A percentile compares a stretch with the other conserved stretches of the same genome.
Conservation (phyloP, 2,113 vertebrate species). For the Corythaixoides concolor region DNA sequence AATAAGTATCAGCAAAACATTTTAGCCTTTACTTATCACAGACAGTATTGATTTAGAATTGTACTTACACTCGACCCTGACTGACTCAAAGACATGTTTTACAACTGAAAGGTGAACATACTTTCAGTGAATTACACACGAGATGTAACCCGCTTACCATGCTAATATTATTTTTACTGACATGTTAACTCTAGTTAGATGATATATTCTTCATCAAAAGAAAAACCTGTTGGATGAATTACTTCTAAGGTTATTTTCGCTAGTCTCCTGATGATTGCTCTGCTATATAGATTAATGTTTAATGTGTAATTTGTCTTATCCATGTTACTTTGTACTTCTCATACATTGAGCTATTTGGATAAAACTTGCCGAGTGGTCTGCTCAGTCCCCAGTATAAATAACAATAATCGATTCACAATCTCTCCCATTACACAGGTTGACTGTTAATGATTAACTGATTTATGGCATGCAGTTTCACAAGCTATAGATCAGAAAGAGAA, state of each 20-base stretch:
- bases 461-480: background rate
- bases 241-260: background rate
- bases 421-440: background rate
- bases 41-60: background rate
- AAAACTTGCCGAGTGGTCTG: slow-evolving; percentile 1
- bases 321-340: slow-evolving; percentile 28
- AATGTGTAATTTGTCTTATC: slow-evolving; percentile 29
- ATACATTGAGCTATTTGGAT: background rate
- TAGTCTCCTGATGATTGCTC: background rate
- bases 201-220: background rate
- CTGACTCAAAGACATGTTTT: background rate
- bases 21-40: background rate
- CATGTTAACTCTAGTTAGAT: background rate
- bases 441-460: slow-evolving; percentile 41
- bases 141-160: background rate
- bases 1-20: background rate
- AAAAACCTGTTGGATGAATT: background rate
- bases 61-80: background rate
- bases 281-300: slow-evolving; percentile 24
- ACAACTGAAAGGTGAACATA: background rate
- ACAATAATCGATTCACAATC: background rate
- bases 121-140: background rate
- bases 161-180: background rate
- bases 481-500: background rate
- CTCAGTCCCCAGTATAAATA: background rate